Evolutionary conservation across 2,888 invertebrate genomes (phyloP).

Genomic region (Sinopyrophorus schimmeli): DNA sequence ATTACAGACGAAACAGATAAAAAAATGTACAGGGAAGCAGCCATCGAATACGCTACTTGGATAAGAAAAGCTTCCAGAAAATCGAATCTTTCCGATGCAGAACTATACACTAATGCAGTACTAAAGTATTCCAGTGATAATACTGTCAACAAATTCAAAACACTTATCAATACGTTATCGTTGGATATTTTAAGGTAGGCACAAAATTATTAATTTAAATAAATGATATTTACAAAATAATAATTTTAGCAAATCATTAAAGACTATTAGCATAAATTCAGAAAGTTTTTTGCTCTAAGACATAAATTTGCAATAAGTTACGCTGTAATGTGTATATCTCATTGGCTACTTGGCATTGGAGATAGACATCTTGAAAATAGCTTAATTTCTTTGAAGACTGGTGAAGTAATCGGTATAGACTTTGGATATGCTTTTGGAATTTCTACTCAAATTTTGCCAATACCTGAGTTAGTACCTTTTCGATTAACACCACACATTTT

Average conservation of each 20-base stretch:
- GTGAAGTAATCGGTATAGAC: conserved; percentile 68
- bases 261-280: conserved; percentile 59
- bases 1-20: conserved; percentile 24
- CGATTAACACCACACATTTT: conserved; percentile 71
- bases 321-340: conserved; percentile 65
- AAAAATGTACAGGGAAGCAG: conserved; percentile 33
- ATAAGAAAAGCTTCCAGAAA: conserved; percentile 29
- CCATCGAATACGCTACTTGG: conserved; percentile 44
- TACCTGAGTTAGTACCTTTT: conserved; percentile 76
- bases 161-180: conserved; percentile 47
- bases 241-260: conserved; percentile 59
- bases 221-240: no score
- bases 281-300: conserved; percentile 66
- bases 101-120: conserved; percentile 45
- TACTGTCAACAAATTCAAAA: conserved; percentile 51
- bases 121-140: conserved; percentile 46
- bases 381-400: conserved; percentile 62
- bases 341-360: conserved; percentile 75
- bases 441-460: conserved; percentile 61
- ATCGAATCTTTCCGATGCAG: no score
- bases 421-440: conserved; percentile 75
- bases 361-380: conserved; percentile 75
- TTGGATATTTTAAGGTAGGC: conserved; percentile 20
- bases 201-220: background rate
- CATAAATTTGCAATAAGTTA: conserved; percentile 64